A percentile compares a stretch with the other conserved stretches of the same genome.
Evolutionary conservation across 2,797 vertebrate genomes (phyloP).

Genomic region (Cynodonichthys magdalenae): DNA sequence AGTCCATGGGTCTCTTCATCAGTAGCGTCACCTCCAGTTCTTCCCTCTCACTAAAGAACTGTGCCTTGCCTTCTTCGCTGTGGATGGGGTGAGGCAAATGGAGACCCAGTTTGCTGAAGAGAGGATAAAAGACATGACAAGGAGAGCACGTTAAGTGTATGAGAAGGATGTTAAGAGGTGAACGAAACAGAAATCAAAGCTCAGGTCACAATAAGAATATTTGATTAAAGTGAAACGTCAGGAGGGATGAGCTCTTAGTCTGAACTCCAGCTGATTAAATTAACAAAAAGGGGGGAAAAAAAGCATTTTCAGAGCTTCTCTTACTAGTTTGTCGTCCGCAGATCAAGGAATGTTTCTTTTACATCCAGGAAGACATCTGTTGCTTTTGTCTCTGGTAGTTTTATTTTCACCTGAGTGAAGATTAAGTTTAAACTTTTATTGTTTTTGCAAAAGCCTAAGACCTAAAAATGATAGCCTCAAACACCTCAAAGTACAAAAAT

Average conservation of each 20-base stretch:
- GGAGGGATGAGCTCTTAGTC: constrained; percentile 11
- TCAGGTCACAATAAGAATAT: constrained; percentile 21
- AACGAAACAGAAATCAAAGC: constrained; percentile 28
- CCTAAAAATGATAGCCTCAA: neutral
- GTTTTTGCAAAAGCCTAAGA: no score
- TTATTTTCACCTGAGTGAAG: constrained; percentile 85
- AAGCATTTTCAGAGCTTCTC: constrained; percentile 50
- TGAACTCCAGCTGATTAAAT: constrained; percentile 19
- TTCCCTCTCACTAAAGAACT: constrained; percentile 82
- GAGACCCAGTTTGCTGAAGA: constrained; percentile 88
- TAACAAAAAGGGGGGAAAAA: constrained; percentile 37
- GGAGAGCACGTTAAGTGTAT: neutral
- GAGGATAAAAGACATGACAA: neutral
- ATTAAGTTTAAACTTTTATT: no score
- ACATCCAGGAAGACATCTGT: constrained; percentile 88
- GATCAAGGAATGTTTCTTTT: constrained; percentile 88
- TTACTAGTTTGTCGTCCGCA: constrained; percentile 91
- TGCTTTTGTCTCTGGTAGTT: constrained; percentile 86
- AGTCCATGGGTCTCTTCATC: constrained; percentile 83
- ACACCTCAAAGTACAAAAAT: neutral
- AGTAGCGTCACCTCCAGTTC: constrained; percentile 88
- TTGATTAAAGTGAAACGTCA: constrained; percentile 36
- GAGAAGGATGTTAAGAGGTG: constrained; percentile 10
- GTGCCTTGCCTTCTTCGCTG: constrained; percentile 82
- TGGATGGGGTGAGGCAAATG: constrained; percentile 89